phyloP scores from a whole-genome alignment of 2,797 vertebrate genomes.

The Glyptemys insculpta region DNA sequence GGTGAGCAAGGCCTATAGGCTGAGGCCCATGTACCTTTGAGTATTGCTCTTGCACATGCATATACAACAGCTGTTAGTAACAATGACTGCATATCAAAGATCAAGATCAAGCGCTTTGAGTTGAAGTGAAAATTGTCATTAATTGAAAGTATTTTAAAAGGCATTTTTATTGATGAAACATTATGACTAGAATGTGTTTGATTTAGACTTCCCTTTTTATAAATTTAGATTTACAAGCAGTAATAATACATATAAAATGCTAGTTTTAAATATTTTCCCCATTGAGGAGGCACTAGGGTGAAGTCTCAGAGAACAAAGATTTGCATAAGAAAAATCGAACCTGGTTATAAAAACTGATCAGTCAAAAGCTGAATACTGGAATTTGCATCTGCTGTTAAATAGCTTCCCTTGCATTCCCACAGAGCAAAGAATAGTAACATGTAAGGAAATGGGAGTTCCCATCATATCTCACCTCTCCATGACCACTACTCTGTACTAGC shows the following conservation, averaged over 20 bases:
- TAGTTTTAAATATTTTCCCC: neutral
- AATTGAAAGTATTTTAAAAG: conserved; percentile 13
- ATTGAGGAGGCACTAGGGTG: neutral
- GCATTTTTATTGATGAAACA: neutral
- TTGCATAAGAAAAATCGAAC: neutral
- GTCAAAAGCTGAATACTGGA: neutral
- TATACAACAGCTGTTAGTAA: neutral
- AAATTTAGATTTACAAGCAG: conserved; percentile 9
- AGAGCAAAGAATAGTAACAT: neutral
- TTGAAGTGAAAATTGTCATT: conserved; percentile 18
- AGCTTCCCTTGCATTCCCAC: neutral
- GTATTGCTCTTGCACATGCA: neutral
- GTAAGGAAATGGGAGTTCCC: neutral
- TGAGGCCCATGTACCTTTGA: neutral
- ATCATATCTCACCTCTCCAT: neutral
- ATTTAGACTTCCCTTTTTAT: neutral
- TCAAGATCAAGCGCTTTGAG: neutral
- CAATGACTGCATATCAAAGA: neutral
- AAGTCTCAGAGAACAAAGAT: neutral
- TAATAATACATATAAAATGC: neutral
- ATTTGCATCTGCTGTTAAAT: neutral
- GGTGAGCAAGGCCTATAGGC: neutral
- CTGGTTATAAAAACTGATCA: neutral
- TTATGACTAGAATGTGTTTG: neutral
- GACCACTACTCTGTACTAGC: neutral